Evolutionary conservation across 1,140 invertebrate species (phyloP), one percentile per base, ranked within the genome.

Genomic region (Temnothorax nylanderi): DNA sequence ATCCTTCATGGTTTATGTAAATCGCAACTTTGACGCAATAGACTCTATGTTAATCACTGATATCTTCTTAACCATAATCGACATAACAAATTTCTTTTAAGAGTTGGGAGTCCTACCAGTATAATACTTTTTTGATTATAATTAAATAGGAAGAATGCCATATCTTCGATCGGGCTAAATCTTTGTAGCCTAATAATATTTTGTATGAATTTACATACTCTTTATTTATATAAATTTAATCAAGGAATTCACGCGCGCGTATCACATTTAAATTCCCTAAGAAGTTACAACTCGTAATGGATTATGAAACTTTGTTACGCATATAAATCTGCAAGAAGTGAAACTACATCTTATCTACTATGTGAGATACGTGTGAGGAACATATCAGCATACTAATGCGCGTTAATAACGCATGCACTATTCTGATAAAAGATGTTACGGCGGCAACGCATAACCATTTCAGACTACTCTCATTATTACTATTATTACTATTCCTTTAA

Each of bases 391-490:
- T 32, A 71, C 34, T 71, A 69, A 81, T 56, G 44, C 13, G 13
- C 16, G 16, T 32, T 21, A 65, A 49, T 37, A 37, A 49, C 4
- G 8, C 32, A 78, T 2, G 41, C 26, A 26, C 34, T 26, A 4
- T 41, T 71, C 41, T 71, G 64, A 71, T 81, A 71, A 81, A 71
- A 16, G 37, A 56, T 71, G 71, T 81, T 44, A 56, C 37, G 11
- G 13, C 16, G 16, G 44, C 8, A 81, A 56, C 18, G 2, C 47
- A 37, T 37, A 80, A 80, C 13, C 16, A 10, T 81, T 56, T 67
- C 60, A 21, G 5, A 54, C 7, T 26, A 67, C 32, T 77, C 41
- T 26, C 26, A 26, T 26, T 26, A 26, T 26, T 1, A 26, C 26
- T 10, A 56, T 71, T 44, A 44, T 54, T 56, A 71, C 18, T 71